Base-by-base conservation (phyloP, 37 sponge, comb jelly and placozoan genomes). In the Tethya wilhelma region DNA sequence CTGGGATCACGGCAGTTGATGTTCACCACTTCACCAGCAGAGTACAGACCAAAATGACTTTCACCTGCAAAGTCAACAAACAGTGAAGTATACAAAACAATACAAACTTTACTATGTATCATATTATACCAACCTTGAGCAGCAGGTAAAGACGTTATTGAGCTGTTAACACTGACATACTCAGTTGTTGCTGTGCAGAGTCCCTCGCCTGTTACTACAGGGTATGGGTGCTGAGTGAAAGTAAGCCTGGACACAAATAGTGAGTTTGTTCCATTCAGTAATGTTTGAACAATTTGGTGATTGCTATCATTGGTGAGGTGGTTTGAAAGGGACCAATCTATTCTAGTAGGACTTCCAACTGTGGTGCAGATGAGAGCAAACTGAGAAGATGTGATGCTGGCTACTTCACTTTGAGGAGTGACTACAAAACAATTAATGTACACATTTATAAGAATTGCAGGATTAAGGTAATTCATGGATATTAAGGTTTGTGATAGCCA, bases 151-250 rank as follows among this genome's bases (percentile, higher is more conserved):
- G n/a, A n/a, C n/a, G 71, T 71, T 22, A 44, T 23, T 71, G 71
- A 71, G 49, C 49, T 71, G 43, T 71, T 71, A 7, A 49, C 20
- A 22, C 71, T 71, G 71, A 71, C 29, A 30, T 71, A 71, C 2
- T 45, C 44, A 22, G 71, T 20, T 23, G 45, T 71, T 44, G 49
- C 25, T 5, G 29, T 71, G 49, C 71, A 71, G 19, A 71, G 49
- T 44, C 49, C 49, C n/a, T 71, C 49, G 19, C 71, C 71, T 7
- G 49, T 42, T 23, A 44, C 71, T 23, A 3, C 25, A 2, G 38
- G 38, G 39, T 42, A 71, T 6, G 71, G 49, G 25, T 44, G 45
- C 22, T 20, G 3, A 44, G 28, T n/a, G 49, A 71, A 71, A 19
- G 29, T 44, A n/a, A 71, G 71, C 25, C 49, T 44, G 45, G 49